phyloP scores from a whole-genome alignment of 1,140 invertebrate genomes.

The Drosophila pachea region DNA sequence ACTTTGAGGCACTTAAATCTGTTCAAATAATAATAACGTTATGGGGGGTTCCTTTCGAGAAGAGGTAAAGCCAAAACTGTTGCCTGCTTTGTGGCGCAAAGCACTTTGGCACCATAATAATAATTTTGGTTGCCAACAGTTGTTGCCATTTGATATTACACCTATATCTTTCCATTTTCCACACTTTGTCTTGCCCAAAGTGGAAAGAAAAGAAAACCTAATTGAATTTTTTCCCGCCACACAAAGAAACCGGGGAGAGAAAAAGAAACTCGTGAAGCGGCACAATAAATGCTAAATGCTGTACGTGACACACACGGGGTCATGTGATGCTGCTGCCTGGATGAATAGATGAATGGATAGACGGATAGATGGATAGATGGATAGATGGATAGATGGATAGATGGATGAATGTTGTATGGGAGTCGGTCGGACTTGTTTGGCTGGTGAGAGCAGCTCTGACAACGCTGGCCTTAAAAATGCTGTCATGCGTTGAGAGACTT shows the following conservation, averaged over 20 bases:
- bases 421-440: no score
- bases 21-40: conserved; percentile 22
- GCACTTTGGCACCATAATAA: conserved; percentile 8
- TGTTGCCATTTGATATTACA: conserved; percentile 37
- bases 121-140: conserved; percentile 18
- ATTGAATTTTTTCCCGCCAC: conserved; percentile 55
- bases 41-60: neutral
- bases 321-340: conserved; percentile 27
- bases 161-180: neutral
- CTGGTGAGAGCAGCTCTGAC: conserved; percentile 20
- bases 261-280: conserved; percentile 45
- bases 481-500: conserved; percentile 64
- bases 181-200: conserved; percentile 15
- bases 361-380: no score
- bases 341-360: neutral
- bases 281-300: conserved; percentile 73
- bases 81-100: conserved; percentile 52
- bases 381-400: neutral
- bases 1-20: conserved; percentile 3
- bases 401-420: neutral
- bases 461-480: conserved; percentile 54
- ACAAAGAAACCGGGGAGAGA: neutral
- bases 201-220: conserved; percentile 33
- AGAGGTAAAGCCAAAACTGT: conserved; percentile 19
- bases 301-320: conserved; percentile 63